phyloP scores from a whole-genome alignment of 1,140 invertebrate genomes.

The Drosophila pallidifrons region DNA sequence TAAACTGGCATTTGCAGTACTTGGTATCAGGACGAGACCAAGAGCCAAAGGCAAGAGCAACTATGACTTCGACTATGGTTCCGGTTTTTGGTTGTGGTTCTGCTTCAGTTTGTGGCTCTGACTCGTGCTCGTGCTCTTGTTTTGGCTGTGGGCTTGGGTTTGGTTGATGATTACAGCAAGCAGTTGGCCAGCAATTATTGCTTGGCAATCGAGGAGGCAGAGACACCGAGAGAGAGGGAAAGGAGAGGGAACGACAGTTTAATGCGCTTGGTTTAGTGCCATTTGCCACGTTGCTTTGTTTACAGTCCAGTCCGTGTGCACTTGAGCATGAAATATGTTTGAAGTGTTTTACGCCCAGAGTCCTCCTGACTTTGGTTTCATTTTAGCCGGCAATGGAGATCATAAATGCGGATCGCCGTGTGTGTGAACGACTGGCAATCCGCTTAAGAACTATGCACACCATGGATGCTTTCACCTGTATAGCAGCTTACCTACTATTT shows the following conservation, averaged over 20 bases:
- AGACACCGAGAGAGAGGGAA: neutral
- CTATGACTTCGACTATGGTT: constrained; percentile 7
- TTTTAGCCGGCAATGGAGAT: constrained; percentile 8
- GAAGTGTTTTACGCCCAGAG: constrained; percentile 47
- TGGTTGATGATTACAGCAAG: constrained; percentile 74
- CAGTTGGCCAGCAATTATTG: constrained; percentile 73
- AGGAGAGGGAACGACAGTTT: constrained; percentile 10
- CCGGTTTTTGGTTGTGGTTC: constrained; percentile 14
- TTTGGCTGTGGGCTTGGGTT: constrained; percentile 31
- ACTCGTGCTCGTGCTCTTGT: neutral
- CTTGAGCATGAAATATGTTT: constrained; percentile 77
- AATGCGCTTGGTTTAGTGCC: constrained; percentile 72
- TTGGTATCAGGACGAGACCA: constrained; percentile 12
- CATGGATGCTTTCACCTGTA: constrained; percentile 31
- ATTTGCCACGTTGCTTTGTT: constrained; percentile 67
- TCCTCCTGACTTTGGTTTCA: constrained; percentile 21
- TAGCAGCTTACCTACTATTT: constrained; percentile 35
- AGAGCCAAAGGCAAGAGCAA: neutral
- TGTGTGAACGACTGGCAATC: constrained; percentile 4
- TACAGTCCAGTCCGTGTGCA: constrained; percentile 46
- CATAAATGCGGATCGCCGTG: constrained; percentile 6
- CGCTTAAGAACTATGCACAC: constrained; percentile 49
- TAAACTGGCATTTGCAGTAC: constrained; percentile 53
- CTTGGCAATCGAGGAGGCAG: neutral
- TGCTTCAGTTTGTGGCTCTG: neutral